Evolutionary conservation across 2,888 invertebrate species (phyloP), one percentile per base, ranked within the genome.

Genomic region (Clunio marinus): DNA sequence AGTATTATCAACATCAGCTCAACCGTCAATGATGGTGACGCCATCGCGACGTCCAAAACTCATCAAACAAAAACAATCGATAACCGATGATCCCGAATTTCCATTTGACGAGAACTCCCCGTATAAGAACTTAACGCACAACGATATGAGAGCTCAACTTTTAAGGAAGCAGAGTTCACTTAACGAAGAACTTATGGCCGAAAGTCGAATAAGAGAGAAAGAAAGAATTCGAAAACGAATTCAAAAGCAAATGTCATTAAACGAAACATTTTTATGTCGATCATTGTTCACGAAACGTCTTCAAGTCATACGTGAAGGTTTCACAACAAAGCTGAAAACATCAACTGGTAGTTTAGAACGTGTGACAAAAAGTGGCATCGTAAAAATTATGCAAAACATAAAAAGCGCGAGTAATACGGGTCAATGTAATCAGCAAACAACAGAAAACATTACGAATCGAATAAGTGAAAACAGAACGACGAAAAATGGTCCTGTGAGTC

Each of bases 101-200:
- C 75, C 75, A 72, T 75, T 76, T 71, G 84, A 83, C 0, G 85
- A 85, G 5, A 85, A 85, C 73, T 84, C 83, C 70, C 77, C 85
- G 41, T 86, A 85, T 72, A 83, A 85, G 75, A 84, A 84, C 1
- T 86, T 86, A 17, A 41, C 25, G 4, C 63, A 63, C 24, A 68
- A 41, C 10, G 58, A 87, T 76, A 20, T 57, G 24, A 27, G 60
- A 60, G 46, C 69, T 15, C 70, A 73, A 15, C 75, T 75, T 66
- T 69, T 78, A 70, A 75, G 79, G n/a, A 79, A 94, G 75, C 93
- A 94, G 76, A 88, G 90, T 71, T 93, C 93, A 1, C 82, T 94
- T 70, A 93, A 93, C 75, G 93, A 93, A 76, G 93, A 93, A 76
- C 80, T 93, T 13, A 91, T 93, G 88, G 92, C 91, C 1, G 87